Evolutionary conservation across 1,140 invertebrate genomes (phyloP).

Genomic region (Marisa cornuarietis): DNA sequence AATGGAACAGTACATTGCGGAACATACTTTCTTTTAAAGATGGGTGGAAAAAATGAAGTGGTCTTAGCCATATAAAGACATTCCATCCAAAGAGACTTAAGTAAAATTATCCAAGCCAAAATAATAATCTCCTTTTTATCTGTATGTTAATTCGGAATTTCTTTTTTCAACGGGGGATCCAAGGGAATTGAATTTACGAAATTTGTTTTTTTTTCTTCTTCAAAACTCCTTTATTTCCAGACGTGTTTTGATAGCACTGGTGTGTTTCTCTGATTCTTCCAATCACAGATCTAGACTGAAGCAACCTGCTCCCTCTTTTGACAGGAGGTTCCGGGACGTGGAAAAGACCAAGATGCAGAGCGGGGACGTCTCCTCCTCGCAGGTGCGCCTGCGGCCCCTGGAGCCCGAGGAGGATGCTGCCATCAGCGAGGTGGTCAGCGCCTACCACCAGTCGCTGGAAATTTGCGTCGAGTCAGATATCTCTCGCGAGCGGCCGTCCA

Average conservation of each 20-base stretch:
- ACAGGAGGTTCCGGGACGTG: conserved; percentile 55
- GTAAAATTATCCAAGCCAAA: too few relatives aligned
- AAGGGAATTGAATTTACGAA: too few relatives aligned
- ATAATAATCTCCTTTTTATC: too few relatives aligned
- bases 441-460: conserved; percentile 63
- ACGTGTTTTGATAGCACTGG: too few relatives aligned
- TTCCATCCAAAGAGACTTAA: too few relatives aligned
- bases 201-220: too few relatives aligned
- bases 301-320: conserved; percentile 36
- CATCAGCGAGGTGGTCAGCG: conserved; percentile 60
- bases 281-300: conserved; percentile 28
- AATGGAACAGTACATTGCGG: too few relatives aligned
- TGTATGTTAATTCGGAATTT: background rate
- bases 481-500: conserved; percentile 53
- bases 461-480: conserved; percentile 57
- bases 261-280: conserved; percentile 18
- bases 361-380: conserved; percentile 54
- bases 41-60: too few relatives aligned
- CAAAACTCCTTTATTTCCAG: too few relatives aligned
- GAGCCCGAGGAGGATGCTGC: conserved; percentile 55
- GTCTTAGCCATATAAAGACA: too few relatives aligned
- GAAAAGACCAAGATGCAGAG: conserved; percentile 55
- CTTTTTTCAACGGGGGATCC: too few relatives aligned
- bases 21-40: too few relatives aligned
- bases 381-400: conserved; percentile 47